Conservation (phyloP, 2,888 invertebrate species). For the Hipparchia semele region DNA sequence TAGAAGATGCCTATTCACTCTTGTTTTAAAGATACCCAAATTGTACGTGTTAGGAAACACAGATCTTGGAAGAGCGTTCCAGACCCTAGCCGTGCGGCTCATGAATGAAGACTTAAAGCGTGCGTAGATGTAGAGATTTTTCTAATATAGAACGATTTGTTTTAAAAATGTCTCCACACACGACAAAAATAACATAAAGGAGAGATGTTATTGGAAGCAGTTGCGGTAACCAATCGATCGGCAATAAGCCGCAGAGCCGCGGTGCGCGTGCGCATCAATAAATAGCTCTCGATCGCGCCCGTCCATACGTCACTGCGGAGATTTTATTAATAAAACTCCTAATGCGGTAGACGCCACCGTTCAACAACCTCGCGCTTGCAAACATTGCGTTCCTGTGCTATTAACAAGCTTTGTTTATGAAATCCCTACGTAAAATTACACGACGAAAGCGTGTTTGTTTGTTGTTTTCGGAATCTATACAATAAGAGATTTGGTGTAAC, state of each 20-base stretch:
- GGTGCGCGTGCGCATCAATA: constrained; percentile 71
- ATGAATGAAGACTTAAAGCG: no score
- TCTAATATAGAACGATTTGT: neutral
- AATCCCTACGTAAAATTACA: neutral
- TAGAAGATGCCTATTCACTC: no score
- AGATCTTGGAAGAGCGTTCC: no score
- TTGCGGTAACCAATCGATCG: constrained; percentile 56
- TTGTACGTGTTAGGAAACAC: no score
- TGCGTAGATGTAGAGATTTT: no score
- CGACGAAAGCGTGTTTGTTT: no score
- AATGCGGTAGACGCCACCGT: constrained; percentile 60
- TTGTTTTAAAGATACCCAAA: no score
- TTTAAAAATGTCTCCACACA: neutral
- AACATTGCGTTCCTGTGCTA: neutral
- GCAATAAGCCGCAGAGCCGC: constrained; percentile 40
- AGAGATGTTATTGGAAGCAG: constrained; percentile 2
- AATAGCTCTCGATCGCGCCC: constrained; percentile 67
- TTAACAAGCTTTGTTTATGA: neutral
- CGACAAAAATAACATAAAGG: constrained; percentile 1
- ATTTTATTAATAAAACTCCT: constrained; percentile 80
- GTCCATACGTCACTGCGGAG: constrained; percentile 75
- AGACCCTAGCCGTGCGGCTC: no score
- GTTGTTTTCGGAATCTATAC: no score
- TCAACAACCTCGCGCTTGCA: constrained; percentile 56
- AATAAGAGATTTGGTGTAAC: no score